These are phyloP conservation scores for Vanessa tameamea DNA, from an alignment of 1,140 invertebrate species.

Conservation along the genomic window DNA sequence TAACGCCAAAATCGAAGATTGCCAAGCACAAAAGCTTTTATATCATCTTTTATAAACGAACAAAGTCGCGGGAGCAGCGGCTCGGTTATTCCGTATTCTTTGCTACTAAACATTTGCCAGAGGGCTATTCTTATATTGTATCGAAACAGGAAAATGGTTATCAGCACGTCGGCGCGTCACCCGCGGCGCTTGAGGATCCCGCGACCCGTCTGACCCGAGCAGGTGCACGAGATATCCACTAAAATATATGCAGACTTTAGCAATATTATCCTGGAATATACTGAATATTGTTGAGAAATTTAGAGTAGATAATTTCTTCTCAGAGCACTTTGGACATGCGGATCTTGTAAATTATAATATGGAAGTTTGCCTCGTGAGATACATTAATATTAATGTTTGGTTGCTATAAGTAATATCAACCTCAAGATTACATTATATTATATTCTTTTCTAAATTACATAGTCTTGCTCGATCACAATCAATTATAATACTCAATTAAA, in stretches of 20 bases:
- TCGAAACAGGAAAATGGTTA: conserved; percentile 22
- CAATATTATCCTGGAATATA: background rate
- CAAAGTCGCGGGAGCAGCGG: background rate
- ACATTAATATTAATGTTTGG: too few relatives aligned
- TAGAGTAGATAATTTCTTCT: background rate
- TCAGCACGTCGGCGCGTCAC: conserved; percentile 21
- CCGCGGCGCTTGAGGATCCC: conserved; percentile 13
- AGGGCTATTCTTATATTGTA: conserved; percentile 7
- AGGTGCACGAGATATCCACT: conserved; percentile 9
- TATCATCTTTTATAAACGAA: background rate
- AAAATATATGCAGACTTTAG: conserved; percentile 5
- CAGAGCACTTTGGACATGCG: too few relatives aligned
- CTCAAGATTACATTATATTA: too few relatives aligned
- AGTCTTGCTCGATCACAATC: too few relatives aligned
- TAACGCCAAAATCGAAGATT: too few relatives aligned
- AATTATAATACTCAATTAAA: too few relatives aligned
- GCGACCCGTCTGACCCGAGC: conserved; percentile 16
- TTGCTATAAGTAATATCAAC: too few relatives aligned
- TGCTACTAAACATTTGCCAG: conserved; percentile 16
- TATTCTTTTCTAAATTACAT: too few relatives aligned
- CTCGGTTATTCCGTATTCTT: background rate
- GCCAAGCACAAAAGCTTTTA: too few relatives aligned
- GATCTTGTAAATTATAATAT: too few relatives aligned
- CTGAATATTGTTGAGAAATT: background rate
- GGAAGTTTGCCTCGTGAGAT: too few relatives aligned